Base-by-base conservation (phyloP, 2,113 vertebrate genomes). In the Pica pica region DNA sequence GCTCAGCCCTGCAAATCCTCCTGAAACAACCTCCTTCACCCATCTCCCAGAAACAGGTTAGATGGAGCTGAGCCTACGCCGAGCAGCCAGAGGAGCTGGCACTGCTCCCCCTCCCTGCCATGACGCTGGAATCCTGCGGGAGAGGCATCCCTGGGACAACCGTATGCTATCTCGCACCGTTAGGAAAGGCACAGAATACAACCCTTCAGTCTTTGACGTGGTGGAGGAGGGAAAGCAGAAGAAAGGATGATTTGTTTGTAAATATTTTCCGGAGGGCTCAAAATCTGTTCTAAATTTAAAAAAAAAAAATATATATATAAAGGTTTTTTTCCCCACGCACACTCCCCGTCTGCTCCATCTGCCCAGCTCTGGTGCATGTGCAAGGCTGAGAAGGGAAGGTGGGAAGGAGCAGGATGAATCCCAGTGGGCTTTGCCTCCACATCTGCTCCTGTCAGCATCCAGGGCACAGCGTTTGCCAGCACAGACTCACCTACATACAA, bases 181-280 rank as follows among this genome's bases (percentile, higher is more conserved):
- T 39, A 59, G 84, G 90, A 75, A 89, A 94, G 87, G 90, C 30
- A 1, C 92, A 53, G 85, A 88, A 93, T 83, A 88, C 92, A 90
- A 65, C 85, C 94, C 82, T 87, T 89, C 94, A 91, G 63, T 16
- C n/a, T 89, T 89, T 91, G 93, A 94, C 5, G 41, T 44, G 56
- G 78, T 91, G 95, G 94, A 93, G 90, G 87, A 95, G 84, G 89
- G 52, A 96, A 94, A 96, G 91, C 95, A 96, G 87, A 93, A 94
- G 89, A 94, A 84, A 94, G 0, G 19, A 60, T 68, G 90, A 87
- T 73, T 82, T 90, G 94, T 95, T 96, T 95, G 95, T 70, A 96
- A 97, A 96, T 96, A 96, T 96, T 95, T 93, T 68, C 60, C 74
- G 56, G 82, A 79, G 87, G 82, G 65, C 49, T 93, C 49, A 75